Percentiles rank a stretch among this genome's conserved stretches.
These are phyloP conservation scores for Empidonax alnorum DNA, from an alignment of 2,113 vertebrate species.

Conservation along the genomic window DNA sequence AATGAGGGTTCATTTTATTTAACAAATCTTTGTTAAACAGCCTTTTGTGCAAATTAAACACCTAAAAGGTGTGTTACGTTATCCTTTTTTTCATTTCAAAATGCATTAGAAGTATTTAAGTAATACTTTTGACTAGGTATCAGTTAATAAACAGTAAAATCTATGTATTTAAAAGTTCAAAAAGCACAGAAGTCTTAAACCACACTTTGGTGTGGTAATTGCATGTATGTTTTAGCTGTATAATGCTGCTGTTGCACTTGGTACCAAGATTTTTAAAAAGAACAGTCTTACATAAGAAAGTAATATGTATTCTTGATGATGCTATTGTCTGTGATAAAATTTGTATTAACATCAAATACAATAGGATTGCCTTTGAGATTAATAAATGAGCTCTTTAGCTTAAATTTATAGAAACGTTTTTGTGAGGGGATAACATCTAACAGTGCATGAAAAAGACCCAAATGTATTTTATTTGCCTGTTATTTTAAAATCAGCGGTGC, in stretches of 20 bases:
- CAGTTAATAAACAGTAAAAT: neutral
- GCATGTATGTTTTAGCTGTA: neutral
- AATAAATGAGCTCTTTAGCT: neutral
- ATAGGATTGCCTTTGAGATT: neutral
- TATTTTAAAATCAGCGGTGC: neutral
- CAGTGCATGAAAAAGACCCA: neutral
- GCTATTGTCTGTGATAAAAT: neutral
- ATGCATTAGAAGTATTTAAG: neutral
- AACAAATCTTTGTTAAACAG: neutral
- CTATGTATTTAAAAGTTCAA: neutral
- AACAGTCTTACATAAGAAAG: neutral
- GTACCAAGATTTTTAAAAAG: neutral
- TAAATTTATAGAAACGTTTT: neutral
- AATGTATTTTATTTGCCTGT: neutral
- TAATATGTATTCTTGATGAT: neutral
- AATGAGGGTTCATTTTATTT: neutral
- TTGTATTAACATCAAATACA: neutral
- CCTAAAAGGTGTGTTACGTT: neutral
- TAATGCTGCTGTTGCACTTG: neutral
- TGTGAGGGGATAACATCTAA: neutral
- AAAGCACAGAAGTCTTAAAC: neutral
- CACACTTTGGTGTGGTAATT: neutral
- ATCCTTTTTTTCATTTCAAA: neutral
- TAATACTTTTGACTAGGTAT: neutral
- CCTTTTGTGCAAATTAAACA: neutral